Base-by-base conservation (phyloP, 1,140 invertebrate species). In the Cydia pomonella region DNA sequence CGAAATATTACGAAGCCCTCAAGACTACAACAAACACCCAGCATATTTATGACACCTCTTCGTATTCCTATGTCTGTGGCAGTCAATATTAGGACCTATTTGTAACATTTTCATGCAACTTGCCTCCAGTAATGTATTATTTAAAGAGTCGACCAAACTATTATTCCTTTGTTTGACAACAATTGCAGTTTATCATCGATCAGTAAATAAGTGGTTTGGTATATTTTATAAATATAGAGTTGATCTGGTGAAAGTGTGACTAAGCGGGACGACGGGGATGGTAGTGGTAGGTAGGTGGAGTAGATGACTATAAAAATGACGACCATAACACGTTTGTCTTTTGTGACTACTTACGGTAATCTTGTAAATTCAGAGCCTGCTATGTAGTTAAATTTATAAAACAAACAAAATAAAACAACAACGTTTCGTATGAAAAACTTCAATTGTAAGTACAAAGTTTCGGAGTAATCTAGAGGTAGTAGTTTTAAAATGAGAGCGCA, bases 81-180 rank as follows among this genome's bases (percentile, higher is more conserved):
- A 69, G 5, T 18, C 64, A 69, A 69, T 73, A 63, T 73, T 74
- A 71, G 53, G 29, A 47, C 16, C 69, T 81, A 81, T 81, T 82
- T 85, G 76, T 74, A 76, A 50, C 71, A 77, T 82, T 80, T 82
- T 80, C 77, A 85, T 75, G 78, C 66, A 25, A 59, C 62, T 59
- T 71, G 81, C 74, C 7, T 21, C 27, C 0, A 21, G 7, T 38
- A 69, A 69, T 69, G 64, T 41, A 12, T 69, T 69, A 33, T 18
- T 69, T 69, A 7, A 10, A 69, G 16, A 69, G 29, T 18, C 27
- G 5, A 3, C n/a, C 12, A 18, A 41, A 33, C 29, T 18, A 38
- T 33, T 38, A 69, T 69, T 33, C n/a, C 41, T 38, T 69, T 69
- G 64, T 69, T 38, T 64, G 12, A 7, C 29, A 18, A 59, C n/a